Evolutionary conservation across 92 coral and sea anemone species (phyloP), one percentile per base, ranked within the genome.

Genomic region (Plumapathes pennacea): DNA sequence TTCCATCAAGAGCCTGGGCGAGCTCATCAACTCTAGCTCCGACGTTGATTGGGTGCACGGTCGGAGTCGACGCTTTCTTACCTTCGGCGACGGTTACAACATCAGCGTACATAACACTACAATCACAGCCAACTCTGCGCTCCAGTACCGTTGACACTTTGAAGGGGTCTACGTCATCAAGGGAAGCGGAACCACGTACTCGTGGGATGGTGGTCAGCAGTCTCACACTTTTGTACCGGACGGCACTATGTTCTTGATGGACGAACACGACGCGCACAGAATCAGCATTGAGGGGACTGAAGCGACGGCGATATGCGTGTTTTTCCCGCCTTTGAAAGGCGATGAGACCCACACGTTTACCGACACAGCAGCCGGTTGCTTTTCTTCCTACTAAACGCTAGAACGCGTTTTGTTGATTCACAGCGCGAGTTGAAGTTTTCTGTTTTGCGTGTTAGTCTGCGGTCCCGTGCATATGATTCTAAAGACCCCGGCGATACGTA

Each of bases 251-350:
- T 1, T 71, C 18, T 51, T 71, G 20, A 22, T 60, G 53, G 20
- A 52, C 38, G 64, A 39, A 11, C 52, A 46, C 41, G 69, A 71
- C 34, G 56, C 78, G 14, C 78, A 71, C 15, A 60, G 38, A 61
- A 33, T 60, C 13, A 57, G 51, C 39, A 48, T 38, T 28, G 78
- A 69, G n/a, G 18, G 57, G 20, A 30, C 27, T 2, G 78, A 60
- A 19, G 32, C 30, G 17, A 48, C 41, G 10, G 37, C 38, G 13
- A 71, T 71, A 8, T 57, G 68, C 32, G 14, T 71, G 68, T 71
- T 71, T 29, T 71, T 34, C 44, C 78, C 78, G 19, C 52, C 62
- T 13, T 61, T 71, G 14, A 71, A 36, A 38, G 78, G 78, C n/a
- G 54, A 30, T 18, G 78, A 71, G 43, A n/a, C n/a, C n/a, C n/a